These are phyloP conservation scores for Eumeta japonica DNA, from an alignment of 1,140 invertebrate genomes.

Conservation along the genomic window DNA sequence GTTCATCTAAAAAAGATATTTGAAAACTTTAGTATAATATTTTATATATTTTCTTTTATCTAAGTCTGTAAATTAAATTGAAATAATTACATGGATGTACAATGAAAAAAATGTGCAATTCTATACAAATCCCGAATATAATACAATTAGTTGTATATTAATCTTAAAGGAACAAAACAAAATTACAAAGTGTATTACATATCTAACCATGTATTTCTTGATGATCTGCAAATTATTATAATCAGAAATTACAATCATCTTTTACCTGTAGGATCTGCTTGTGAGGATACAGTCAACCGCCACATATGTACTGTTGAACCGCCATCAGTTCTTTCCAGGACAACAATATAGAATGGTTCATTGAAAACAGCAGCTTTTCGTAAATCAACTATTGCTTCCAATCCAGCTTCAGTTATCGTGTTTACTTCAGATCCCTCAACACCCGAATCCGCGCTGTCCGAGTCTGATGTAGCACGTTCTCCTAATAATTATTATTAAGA, in stretches of 20 bases:
- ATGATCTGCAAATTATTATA: too few relatives aligned
- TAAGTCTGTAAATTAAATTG: too few relatives aligned
- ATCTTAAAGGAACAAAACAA: too few relatives aligned
- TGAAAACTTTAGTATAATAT: too few relatives aligned
- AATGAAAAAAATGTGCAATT: too few relatives aligned
- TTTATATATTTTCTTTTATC: too few relatives aligned
- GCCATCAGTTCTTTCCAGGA: conserved; percentile 80
- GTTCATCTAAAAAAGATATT: conserved; percentile 33
- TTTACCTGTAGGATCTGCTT: conserved; percentile 62
- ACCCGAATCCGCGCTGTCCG: conserved; percentile 29
- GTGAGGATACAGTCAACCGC: conserved; percentile 87
- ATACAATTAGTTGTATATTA: too few relatives aligned
- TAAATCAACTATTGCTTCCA: conserved; percentile 88
- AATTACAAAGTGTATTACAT: too few relatives aligned
- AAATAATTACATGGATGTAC: too few relatives aligned
- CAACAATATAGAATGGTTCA: conserved; percentile 93
- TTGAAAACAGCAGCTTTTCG: conserved; percentile 83
- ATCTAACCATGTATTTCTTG: too few relatives aligned
- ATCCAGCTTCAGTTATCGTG: conserved; percentile 64
- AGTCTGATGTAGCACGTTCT: conserved; percentile 33
- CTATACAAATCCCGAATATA: too few relatives aligned
- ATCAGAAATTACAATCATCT: too few relatives aligned
- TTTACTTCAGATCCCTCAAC: conserved; percentile 36
- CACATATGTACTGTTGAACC: conserved; percentile 95
- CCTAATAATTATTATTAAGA: conserved; percentile 18